Evolutionary conservation across 2,888 invertebrate genomes (phyloP).

Genomic region (Eristalis intricaria): DNA sequence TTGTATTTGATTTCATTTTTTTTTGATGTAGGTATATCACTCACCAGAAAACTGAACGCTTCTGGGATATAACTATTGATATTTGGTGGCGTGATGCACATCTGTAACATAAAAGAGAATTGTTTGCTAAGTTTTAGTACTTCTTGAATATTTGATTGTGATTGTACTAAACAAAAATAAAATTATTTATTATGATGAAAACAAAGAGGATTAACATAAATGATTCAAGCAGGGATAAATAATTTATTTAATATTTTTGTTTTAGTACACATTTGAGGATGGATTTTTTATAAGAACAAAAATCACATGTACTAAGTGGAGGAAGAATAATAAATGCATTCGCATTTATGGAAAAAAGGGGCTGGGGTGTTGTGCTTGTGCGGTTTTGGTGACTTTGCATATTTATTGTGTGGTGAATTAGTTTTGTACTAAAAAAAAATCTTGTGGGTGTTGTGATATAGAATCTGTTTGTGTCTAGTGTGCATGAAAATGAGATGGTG

Average conservation of each 20-base stretch:
- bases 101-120: constrained; percentile 76
- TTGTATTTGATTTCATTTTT: constrained; percentile 37
- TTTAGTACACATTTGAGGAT: background rate
- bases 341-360: background rate
- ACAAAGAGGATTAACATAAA: constrained; percentile 23
- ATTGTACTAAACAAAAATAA: constrained; percentile 65
- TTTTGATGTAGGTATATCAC: constrained; percentile 64
- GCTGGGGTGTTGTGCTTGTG: background rate
- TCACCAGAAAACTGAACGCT: constrained; percentile 80
- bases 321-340: background rate
- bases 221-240: constrained; percentile 22
- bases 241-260: constrained; percentile 1
- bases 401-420: background rate
- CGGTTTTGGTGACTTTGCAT: background rate
- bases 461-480: background rate
- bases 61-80: constrained; percentile 79
- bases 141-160: constrained; percentile 40
- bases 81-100: constrained; percentile 79
- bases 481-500: background rate
- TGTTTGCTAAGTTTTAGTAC: constrained; percentile 70
- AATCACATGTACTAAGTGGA: background rate
- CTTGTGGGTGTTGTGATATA: background rate
- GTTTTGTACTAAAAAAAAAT: background rate
- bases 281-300: background rate
- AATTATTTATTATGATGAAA: constrained; percentile 29